These are phyloP conservation scores for Trachythela sp. DNA, from an alignment of 64 coral and sea anemone species.

Conservation along the genomic window DNA sequence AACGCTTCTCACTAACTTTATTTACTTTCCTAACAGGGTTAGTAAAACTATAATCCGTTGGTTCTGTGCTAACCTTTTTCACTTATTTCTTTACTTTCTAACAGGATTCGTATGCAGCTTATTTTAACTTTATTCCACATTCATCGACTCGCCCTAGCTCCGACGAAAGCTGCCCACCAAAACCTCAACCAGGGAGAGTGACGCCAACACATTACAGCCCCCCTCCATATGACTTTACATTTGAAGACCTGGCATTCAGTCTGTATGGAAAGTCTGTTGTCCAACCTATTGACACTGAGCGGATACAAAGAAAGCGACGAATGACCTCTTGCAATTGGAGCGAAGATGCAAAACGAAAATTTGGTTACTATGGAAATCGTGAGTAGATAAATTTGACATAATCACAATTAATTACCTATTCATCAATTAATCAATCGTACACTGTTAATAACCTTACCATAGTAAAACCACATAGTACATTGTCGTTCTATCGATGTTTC, in stretches of 20 bases:
- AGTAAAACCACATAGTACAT: too few species aligned
- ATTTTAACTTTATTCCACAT: not conserved
- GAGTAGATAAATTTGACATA: not conserved
- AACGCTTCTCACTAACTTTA: too few species aligned
- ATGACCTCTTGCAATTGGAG: not conserved
- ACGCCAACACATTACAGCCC: not conserved
- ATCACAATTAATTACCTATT: not conserved
- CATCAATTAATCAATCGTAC: not conserved
- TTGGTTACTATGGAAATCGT: not conserved
- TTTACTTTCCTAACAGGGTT: too few species aligned
- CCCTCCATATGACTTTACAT: not conserved
- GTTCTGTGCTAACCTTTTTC: not conserved
- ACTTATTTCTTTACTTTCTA: not conserved
- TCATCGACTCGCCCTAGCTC: not conserved
- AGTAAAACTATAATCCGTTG: too few species aligned
- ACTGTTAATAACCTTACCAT: too few species aligned
- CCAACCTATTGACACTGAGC: not conserved
- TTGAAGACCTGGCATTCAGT: not conserved
- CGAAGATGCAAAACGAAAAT: not conserved
- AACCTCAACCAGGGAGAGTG: not conserved
- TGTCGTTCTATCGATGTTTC: too few species aligned
- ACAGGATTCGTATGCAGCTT: not conserved
- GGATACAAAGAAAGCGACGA: not conserved
- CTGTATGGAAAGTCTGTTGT: not conserved
- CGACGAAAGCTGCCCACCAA: not conserved